Base-by-base conservation (phyloP, 2,797 vertebrate species). In the Corythornis leucogaster region DNA sequence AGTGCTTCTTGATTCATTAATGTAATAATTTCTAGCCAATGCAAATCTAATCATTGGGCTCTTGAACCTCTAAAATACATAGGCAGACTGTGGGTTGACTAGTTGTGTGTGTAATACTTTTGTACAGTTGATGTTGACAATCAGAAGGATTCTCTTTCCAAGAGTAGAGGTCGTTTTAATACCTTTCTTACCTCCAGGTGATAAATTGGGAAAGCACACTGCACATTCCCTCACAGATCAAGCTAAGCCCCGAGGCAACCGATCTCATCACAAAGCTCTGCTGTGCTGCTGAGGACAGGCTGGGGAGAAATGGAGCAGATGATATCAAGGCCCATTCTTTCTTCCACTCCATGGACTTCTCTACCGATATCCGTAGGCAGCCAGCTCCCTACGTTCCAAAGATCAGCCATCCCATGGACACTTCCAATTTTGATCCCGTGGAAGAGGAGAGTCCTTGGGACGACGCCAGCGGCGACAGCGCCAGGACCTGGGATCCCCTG, bases 191-290 rank as follows among this genome's bases (percentile, higher is more conserved):
- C 88, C 63, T 87, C 16, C 95, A 99, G 99, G 99, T 99, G 85
- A 99, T 99, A 84, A 99, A 99, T 95, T 99, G 99, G 99, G 99
- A 99, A 96, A 99, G 97, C 96, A 99, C 99, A 0, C 98, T 99
- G 85, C 99, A 99, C 97, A 99, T 99, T 92, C 99, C 99, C 3
- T 96, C 98, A 2, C 99, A 99, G 97, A 98, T 99, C 88, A 99
- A 99, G 94, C 98, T 99, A 79, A 99, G 99, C 90, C 97, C 98
- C 0, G 99, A 99, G 95, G 97, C 99, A 15, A 98, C 98, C 8
- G 99, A 99, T 97, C 99, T 99, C 92, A 99, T 99, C 90, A 98
- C 98, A 42, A 98, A 97, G 9, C 98, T 99, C 79, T 99, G 99
- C 97, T 99, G 99, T 55, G 98, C 99, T 0, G 99, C 99, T 0